phyloP scores from a whole-genome alignment of 30 jellyfish, hydroid and myxozoan genomes.

The Aurelia sp. region DNA sequence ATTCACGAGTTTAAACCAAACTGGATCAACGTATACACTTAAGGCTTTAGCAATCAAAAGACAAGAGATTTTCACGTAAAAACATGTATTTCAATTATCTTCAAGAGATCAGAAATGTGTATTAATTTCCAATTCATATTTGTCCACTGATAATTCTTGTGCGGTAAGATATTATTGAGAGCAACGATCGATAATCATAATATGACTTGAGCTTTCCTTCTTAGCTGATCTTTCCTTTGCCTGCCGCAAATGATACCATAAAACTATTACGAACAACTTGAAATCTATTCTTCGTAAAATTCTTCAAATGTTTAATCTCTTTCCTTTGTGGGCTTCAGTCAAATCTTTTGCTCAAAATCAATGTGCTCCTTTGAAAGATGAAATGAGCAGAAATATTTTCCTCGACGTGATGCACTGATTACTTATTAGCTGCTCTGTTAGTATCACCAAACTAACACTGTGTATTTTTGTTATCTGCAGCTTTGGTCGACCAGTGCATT shows the following conservation, averaged over 20 bases:
- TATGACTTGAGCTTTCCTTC: constrained; percentile 5
- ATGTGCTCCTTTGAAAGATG: constrained; percentile 8
- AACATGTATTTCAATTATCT: constrained; percentile 45
- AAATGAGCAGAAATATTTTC: constrained; percentile 19
- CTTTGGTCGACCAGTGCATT: constrained; percentile 46
- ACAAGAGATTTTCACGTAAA: constrained; percentile 42
- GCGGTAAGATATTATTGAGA: background rate
- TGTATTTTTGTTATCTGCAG: constrained; percentile 33
- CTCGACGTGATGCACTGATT: constrained; percentile 20
- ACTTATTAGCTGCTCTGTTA: constrained; percentile 24
- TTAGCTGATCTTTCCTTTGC: background rate
- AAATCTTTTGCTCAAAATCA: background rate
- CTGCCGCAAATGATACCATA: constrained; percentile 6
- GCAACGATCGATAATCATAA: background rate
- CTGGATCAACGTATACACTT: background rate
- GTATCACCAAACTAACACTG: constrained; percentile 27
- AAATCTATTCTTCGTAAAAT: constrained; percentile 19
- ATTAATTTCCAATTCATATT: constrained; percentile 22
- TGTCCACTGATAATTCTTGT: background rate
- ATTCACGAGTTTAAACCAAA: constrained; percentile 7
- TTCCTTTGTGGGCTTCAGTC: background rate
- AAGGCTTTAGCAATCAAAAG: constrained; percentile 11
- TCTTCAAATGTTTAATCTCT: constrained; percentile 14
- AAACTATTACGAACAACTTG: constrained; percentile 1
- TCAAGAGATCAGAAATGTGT: constrained; percentile 14